phyloP scores from a whole-genome alignment of 2,888 invertebrate species.

The Caenorhabditis japonica region DNA sequence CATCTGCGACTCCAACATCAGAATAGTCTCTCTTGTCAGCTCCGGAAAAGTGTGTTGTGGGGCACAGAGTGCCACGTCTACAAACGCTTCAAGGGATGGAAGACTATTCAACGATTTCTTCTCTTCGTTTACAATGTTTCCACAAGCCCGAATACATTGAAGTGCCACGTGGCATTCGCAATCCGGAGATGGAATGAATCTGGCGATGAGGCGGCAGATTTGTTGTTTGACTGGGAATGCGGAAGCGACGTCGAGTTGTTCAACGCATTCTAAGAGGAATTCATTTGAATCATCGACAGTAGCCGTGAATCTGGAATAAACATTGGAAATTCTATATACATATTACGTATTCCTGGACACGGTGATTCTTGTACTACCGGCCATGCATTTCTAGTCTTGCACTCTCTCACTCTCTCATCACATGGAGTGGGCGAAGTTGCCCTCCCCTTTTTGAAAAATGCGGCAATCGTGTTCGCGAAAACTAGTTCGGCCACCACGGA shows the following conservation, averaged over 20 bases:
- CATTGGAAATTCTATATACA: too few relatives aligned
- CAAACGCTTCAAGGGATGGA: conserved; percentile 54
- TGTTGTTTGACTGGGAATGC: conserved; percentile 50
- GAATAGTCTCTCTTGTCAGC: conserved; percentile 17
- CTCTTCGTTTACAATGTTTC: conserved; percentile 61
- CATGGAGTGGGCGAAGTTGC: too few relatives aligned
- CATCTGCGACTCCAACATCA: conserved; percentile 33
- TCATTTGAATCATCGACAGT: conserved; percentile 7
- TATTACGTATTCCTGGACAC: too few relatives aligned
- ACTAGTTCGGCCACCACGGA: too few relatives aligned
- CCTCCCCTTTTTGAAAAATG: too few relatives aligned
- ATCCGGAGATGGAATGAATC: conserved; percentile 14
- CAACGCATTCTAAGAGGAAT: conserved; percentile 36
- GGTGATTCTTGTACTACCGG: too few relatives aligned
- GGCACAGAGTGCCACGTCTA: conserved; percentile 34
- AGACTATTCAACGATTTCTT: conserved; percentile 62
- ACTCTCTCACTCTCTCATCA: too few relatives aligned
- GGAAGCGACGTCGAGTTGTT: conserved; percentile 54
- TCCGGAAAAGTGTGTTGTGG: conserved; percentile 2
- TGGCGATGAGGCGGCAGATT: conserved; percentile 31
- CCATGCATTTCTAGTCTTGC: too few relatives aligned
- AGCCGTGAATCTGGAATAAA: conserved; percentile 31
- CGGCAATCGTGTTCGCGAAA: too few relatives aligned
- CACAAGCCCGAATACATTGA: conserved; percentile 25
- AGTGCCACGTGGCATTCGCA: conserved; percentile 3